Base-by-base conservation (phyloP, 2,113 vertebrate species). In the Hyaena hyaena region DNA sequence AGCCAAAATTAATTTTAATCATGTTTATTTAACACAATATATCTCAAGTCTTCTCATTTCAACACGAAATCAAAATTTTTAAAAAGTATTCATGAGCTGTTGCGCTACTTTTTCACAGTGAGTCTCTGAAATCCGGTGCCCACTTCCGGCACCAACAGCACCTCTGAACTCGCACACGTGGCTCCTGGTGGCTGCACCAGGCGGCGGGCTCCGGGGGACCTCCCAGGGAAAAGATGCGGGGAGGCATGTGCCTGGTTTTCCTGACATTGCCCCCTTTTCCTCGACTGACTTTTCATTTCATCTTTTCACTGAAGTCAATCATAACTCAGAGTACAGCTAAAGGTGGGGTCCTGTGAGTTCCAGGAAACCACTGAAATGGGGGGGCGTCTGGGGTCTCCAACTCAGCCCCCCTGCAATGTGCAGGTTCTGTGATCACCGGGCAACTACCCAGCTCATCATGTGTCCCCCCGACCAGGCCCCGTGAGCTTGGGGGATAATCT, bases 71-170 rank as follows among this genome's bases (percentile, higher is more conserved):
- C 23, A 7, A 2, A 26, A 79, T n/a, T 48, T 2, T 17, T 5
- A 10, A 63, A 35, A 81, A 14, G 19, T 31, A 58, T 23, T 9
- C 26, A 1, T 0, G 16, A 39, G 16, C 65, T 2, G 3, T 2
- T 19, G 55, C 2, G 24, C 50, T 94, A 35, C 28, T 45, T 92
- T 63, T 33, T 43, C 28, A 4, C 1, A 12, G 3, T 2, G 2
- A 21, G 35, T 15, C 43, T 71, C 4, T 23, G 73, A 63, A 31
- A 43, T 1, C 39, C 53, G 1, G 1, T 0, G 81, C 24, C 23
- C n/a, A 1, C 1, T 69, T 26, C 1, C 14, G 23, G 7, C 28
- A 11, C 35, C 0, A 0, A 12, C 4, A 24, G 50, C 0, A 0
- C 5, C 15, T 50, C 35, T 26, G 21, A 0, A 7, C 5, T 68